A percentile compares a stretch with the other conserved stretches of the same genome.
Evolutionary conservation across 1,140 invertebrate species (phyloP).

Genomic region (Drosophila persimilis): DNA sequence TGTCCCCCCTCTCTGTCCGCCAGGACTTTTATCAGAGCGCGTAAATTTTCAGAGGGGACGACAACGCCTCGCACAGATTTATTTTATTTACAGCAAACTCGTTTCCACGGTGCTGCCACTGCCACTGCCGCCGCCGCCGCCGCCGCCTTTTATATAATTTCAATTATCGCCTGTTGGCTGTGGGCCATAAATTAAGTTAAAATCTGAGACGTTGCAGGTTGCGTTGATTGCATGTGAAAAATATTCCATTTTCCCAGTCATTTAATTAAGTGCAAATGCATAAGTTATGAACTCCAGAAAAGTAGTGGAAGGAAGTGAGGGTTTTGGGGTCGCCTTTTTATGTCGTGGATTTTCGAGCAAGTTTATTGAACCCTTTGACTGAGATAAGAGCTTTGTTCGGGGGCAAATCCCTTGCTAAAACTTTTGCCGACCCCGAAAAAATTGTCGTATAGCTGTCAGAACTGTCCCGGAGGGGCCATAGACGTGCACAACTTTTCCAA

Average conservation of each 20-base stretch:
- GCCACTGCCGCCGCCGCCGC: constrained; percentile 28
- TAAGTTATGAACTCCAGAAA: constrained; percentile 40
- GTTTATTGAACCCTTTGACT: constrained; percentile 57
- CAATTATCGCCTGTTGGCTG: constrained; percentile 77
- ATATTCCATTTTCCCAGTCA: constrained; percentile 44
- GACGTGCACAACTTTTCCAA: constrained; percentile 20
- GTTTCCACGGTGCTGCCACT: not conserved
- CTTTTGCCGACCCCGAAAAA: constrained; percentile 21
- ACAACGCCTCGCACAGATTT: constrained; percentile 65
- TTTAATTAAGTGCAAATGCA: constrained; percentile 69
- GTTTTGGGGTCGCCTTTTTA: no score
- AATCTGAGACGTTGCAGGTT: constrained; percentile 47
- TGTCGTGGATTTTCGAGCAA: no score
- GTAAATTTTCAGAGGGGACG: constrained; percentile 62
- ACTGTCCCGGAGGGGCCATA: constrained; percentile 3
- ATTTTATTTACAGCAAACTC: constrained; percentile 65
- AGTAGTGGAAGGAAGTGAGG: not conserved
- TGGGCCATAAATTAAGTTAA: constrained; percentile 72
- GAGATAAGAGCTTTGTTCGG: constrained; percentile 3
- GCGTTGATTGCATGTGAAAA: constrained; percentile 68
- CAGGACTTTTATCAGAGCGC: constrained; percentile 59
- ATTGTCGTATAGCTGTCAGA: constrained; percentile 28
- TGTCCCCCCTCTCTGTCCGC: constrained; percentile 19
- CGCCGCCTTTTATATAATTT: constrained; percentile 66
- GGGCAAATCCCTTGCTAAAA: not conserved